These are phyloP conservation scores for Aporophyla nigra DNA, from an alignment of 2,888 invertebrate species.

Conservation along the genomic window DNA sequence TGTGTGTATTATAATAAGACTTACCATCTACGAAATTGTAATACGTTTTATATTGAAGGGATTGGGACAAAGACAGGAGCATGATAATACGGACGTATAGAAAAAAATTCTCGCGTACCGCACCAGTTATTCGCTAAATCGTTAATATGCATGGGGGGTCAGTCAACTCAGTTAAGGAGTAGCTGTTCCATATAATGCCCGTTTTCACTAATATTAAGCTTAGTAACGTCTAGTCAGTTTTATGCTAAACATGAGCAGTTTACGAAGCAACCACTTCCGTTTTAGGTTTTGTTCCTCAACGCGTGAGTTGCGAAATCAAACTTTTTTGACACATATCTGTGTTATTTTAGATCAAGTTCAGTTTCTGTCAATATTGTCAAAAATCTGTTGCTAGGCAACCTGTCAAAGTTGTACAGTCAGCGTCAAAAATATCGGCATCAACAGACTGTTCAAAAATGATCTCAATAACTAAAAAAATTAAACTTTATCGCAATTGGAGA, in stretches of 20 bases:
- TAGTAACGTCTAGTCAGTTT: not conserved
- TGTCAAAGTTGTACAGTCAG: no score
- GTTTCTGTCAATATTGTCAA: not conserved
- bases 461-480: no score
- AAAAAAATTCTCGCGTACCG: not conserved
- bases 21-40: conserved; percentile 15
- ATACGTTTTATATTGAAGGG: not conserved
- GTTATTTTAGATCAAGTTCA: not conserved
- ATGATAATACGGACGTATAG: not conserved
- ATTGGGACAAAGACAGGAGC: no score
- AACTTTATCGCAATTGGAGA: no score
- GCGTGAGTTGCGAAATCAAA: not conserved
- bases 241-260: not conserved
- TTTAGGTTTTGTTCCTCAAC: not conserved
- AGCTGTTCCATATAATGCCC: not conserved
- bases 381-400: not conserved
- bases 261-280: no score
- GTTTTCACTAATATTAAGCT: not conserved
- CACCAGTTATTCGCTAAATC: not conserved
- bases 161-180: not conserved
- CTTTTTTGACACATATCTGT: not conserved
- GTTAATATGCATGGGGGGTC: not conserved
- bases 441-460: no score
- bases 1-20: not conserved
- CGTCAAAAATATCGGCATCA: no score